Percentiles rank a stretch among this genome's conserved stretches.
phyloP scores from a whole-genome alignment of 2,113 vertebrate genomes.

The Gulo gulo region DNA sequence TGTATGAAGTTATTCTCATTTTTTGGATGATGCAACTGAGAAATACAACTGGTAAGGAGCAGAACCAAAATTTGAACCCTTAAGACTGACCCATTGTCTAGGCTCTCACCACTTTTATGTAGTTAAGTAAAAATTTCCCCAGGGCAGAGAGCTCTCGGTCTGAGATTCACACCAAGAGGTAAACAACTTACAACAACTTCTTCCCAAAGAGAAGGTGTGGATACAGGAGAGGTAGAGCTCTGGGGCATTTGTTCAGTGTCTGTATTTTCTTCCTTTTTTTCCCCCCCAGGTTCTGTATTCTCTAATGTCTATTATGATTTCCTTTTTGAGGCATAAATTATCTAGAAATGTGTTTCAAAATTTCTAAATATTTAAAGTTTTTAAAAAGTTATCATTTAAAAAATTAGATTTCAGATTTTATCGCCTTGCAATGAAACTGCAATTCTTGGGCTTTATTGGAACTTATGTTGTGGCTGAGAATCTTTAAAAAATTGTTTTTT shows the following conservation, averaged over 20 bases:
- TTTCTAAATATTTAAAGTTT: neutral
- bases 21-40: neutral
- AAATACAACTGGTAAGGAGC: neutral
- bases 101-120: neutral
- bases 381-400: neutral
- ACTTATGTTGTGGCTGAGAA: neutral
- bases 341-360: neutral
- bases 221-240: neutral
- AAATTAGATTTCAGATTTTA: neutral
- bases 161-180: neutral
- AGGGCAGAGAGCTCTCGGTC: neutral
- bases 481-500: too few relatives aligned
- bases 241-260: neutral
- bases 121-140: neutral
- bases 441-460: neutral
- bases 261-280: neutral
- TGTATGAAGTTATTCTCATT: neutral
- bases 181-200: neutral
- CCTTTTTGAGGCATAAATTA: neutral
- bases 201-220: neutral
- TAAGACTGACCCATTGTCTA: neutral
- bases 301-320: neutral
- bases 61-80: neutral
- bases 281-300: neutral
- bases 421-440: neutral